Evolutionary conservation across 2,888 invertebrate species (phyloP).

Genomic region (Beris chalybata): DNA sequence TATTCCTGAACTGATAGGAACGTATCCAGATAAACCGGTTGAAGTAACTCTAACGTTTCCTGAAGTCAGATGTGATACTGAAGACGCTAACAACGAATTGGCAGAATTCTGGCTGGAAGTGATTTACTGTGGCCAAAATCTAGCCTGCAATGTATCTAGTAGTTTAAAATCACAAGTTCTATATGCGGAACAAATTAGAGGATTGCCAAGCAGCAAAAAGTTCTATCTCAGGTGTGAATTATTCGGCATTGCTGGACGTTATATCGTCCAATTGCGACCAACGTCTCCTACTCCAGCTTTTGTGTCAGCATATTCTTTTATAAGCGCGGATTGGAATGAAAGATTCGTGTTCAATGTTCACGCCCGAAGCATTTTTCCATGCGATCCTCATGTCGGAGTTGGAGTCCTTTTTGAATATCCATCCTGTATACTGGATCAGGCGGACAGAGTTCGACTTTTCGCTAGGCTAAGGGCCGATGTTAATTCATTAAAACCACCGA

Average conservation of each 20-base stretch:
- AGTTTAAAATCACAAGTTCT: slow-evolving; percentile 64
- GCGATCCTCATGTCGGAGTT: slow-evolving; percentile 73
- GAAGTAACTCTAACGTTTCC: slow-evolving; percentile 75
- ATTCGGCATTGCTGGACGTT: slow-evolving; percentile 82
- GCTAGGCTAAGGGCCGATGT: slow-evolving; percentile 73
- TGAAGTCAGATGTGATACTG: slow-evolving; percentile 65
- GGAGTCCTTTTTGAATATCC: slow-evolving; percentile 84
- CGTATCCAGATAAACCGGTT: slow-evolving; percentile 76
- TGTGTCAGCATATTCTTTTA: slow-evolving; percentile 57
- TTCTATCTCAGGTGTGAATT: slow-evolving; percentile 74
- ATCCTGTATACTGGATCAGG: slow-evolving; percentile 74
- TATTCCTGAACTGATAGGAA: slow-evolving; percentile 75
- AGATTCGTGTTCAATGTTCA: slow-evolving; percentile 84
- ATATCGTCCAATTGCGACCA: slow-evolving; percentile 73
- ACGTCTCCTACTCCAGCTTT: slow-evolving; percentile 65
- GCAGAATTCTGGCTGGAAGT: slow-evolving; percentile 78
- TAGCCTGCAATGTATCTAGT: slow-evolving; percentile 67
- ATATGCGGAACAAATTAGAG: slow-evolving; percentile 76
- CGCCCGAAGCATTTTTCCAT: slow-evolving; percentile 80
- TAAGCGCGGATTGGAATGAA: slow-evolving; percentile 76
- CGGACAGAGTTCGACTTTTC: slow-evolving; percentile 78
- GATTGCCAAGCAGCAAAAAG: slow-evolving; percentile 69
- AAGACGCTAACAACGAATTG: slow-evolving; percentile 51
- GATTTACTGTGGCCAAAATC: slow-evolving; percentile 76
- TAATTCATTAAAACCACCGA: slow-evolving; percentile 67